Percentiles rank a stretch among this genome's conserved stretches.
These are phyloP conservation scores for Cichlasoma orientale DNA, from an alignment of 2,797 vertebrate genomes.

Conservation along the genomic window DNA sequence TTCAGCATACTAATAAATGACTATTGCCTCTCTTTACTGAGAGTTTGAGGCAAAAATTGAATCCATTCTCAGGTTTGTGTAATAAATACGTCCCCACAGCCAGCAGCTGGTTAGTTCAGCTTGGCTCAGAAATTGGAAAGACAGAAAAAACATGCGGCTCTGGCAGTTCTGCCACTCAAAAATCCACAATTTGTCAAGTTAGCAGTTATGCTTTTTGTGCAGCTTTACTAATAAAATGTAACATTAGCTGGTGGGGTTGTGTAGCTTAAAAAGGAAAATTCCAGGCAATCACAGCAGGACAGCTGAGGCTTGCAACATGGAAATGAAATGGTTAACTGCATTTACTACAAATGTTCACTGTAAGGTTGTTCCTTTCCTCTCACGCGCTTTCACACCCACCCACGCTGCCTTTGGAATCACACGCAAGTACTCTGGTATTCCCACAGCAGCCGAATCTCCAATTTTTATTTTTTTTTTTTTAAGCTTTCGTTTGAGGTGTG, in stretches of 20 bases:
- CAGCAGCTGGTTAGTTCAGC: background rate
- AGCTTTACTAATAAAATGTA: background rate
- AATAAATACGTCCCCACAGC: background rate
- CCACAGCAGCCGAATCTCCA: conserved; percentile 26
- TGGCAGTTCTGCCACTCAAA: background rate
- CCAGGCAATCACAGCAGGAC: background rate
- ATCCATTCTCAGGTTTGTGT: background rate
- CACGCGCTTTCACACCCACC: conserved; percentile 13
- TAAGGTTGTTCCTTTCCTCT: conserved; percentile 13
- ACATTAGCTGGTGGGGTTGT: background rate
- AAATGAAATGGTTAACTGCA: background rate
- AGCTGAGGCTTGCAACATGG: background rate
- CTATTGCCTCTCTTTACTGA: background rate
- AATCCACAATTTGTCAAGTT: background rate
- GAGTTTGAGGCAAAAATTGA: background rate
- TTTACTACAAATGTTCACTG: background rate
- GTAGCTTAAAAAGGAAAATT: background rate
- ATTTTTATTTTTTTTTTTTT: background rate
- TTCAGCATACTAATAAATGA: background rate
- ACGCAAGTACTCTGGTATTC: conserved; percentile 31
- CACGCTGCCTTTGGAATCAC: conserved; percentile 30
- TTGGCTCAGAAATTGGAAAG: background rate
- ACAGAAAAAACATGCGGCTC: background rate
- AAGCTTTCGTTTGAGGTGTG: conserved; percentile 30
- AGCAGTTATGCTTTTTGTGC: background rate